Percentiles rank a stretch among this genome's conserved stretches.
Conservation (phyloP, 2,888 invertebrate species). For the Drosophila kuntzei region DNA sequence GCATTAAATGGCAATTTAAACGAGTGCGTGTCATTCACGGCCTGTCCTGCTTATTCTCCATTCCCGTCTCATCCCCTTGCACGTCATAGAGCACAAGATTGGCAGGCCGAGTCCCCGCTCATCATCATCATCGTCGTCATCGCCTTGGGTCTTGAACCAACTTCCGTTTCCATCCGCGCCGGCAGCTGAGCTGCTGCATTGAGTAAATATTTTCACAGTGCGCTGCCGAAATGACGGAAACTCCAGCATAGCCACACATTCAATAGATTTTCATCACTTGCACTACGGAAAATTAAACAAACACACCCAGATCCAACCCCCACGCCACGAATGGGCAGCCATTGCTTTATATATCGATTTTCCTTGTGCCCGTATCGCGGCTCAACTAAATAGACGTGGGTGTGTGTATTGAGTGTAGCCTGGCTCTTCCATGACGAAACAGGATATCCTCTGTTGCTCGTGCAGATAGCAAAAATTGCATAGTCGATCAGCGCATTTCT, state of each 20-base stretch:
- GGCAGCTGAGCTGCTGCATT: constrained; percentile 44
- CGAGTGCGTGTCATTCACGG: constrained; percentile 79
- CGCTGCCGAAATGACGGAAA: constrained; percentile 32
- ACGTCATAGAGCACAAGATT: constrained; percentile 27
- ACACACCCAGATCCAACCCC: constrained; percentile 65
- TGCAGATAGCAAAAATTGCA: constrained; percentile 57
- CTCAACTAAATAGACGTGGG: constrained; percentile 10
- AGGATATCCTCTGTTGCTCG: constrained; percentile 66
- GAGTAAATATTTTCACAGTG: constrained; percentile 70
- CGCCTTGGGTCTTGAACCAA: constrained; percentile 48
- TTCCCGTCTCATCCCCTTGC: constrained; percentile 5
- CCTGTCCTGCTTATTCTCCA: constrained; percentile 21
- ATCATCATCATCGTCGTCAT: constrained; percentile 31
- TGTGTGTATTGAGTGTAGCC: constrained; percentile 28
- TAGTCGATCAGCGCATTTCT: constrained; percentile 44
- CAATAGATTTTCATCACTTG: constrained; percentile 83
- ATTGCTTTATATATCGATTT: constrained; percentile 64
- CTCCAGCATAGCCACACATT: constrained; percentile 49
- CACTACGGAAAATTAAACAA: constrained; percentile 79
- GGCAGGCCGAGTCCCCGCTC: constrained; percentile 19
- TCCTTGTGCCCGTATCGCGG: constrained; percentile 40
- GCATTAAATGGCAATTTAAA: constrained; percentile 83
- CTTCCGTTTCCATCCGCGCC: constrained; percentile 70
- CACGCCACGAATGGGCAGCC: constrained; percentile 2
- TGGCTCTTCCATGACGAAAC: constrained; percentile 42